Percentiles rank a stretch among this genome's conserved stretches.
Evolutionary conservation across 2,113 vertebrate genomes (phyloP).

Genomic region (Hiodon alosoides): DNA sequence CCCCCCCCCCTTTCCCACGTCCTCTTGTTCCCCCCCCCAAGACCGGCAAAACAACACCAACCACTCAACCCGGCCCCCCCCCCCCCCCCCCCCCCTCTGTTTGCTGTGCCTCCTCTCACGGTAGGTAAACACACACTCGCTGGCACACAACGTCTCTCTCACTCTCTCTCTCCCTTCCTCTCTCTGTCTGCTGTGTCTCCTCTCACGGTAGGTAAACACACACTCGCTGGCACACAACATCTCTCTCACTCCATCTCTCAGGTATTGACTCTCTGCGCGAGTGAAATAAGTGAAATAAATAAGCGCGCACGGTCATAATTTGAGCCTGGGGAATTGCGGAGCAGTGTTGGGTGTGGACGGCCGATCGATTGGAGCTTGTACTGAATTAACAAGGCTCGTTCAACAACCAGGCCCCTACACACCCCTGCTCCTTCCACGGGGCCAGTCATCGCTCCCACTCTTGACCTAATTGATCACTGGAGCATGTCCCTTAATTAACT

Average conservation of each 20-base stretch:
- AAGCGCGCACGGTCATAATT: slow-evolving; percentile 47
- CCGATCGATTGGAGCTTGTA: slow-evolving; percentile 47
- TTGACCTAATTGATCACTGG: background rate
- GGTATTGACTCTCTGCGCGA: slow-evolving; percentile 22
- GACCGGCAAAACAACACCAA: too few species aligned
- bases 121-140: background rate
- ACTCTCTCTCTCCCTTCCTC: background rate
- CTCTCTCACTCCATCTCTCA: slow-evolving; percentile 1
- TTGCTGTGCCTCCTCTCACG: background rate
- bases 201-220: background rate
- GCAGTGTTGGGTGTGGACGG: slow-evolving; percentile 31
- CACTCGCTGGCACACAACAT: background rate
- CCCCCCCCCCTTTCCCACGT: too few species aligned
- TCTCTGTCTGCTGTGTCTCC: too few species aligned
- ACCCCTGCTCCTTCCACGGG: background rate
- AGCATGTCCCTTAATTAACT: background rate
- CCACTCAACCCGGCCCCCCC: too few species aligned
- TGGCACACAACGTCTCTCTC: background rate
- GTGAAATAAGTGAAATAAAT: slow-evolving; percentile 36
- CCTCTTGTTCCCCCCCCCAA: too few species aligned
- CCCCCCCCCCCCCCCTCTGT: background rate
- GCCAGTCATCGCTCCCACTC: background rate
- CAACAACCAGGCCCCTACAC: slow-evolving; percentile 3
- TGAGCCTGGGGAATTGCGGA: slow-evolving; percentile 35
- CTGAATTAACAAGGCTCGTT: slow-evolving; percentile 44